Evolutionary conservation across 2,888 invertebrate genomes (phyloP), one percentile per base, ranked within the genome.

Genomic region (Drosophila mettleri): DNA sequence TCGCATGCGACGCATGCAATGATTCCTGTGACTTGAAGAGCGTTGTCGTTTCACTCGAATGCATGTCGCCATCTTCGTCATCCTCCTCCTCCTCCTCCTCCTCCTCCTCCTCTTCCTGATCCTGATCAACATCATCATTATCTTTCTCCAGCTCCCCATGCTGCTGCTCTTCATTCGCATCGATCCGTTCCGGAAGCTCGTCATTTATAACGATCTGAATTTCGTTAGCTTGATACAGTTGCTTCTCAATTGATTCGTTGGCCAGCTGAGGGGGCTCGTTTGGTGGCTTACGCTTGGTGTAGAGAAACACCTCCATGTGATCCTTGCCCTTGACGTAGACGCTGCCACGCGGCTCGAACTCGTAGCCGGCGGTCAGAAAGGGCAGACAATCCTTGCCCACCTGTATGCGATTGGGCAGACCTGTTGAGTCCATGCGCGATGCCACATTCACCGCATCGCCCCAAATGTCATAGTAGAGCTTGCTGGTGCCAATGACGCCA

Each of bases 391-490:
- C 94, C 86, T 96, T 96, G 14, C 97, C 96, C 3, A 97, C 94
- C 91, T 97, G 97, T 76, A 98, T 96, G 51, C 96, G 93, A 64
- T 97, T 96, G 4, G 95, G 94, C 10, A 98, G 95, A 0, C 99
- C 99, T 0, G 98, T 99, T 0, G 98, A 97, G 92, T 99, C 99
- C 99, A 99, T 99, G 57, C 99, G 94, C 8, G 97, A 97, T 0
- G 99, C 98, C 63, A 99, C 98, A 91, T 99, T 99, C 0, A 99
- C 99, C 0, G 99, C 98, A 91, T 99, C 99, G 0, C 99, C 99
- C 99, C 99, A 99, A 84, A 99, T 99, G 91, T 99, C 99, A 88
- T 98, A 99, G 91, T 98, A 97, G 67, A 99, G 93, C 90, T 99
- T 99, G 2, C 97, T 97, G 8, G 98, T 98, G 0, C 99, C 99